phyloP scores from a whole-genome alignment of 2,797 vertebrate species.

The Peromyscus eremicus region DNA sequence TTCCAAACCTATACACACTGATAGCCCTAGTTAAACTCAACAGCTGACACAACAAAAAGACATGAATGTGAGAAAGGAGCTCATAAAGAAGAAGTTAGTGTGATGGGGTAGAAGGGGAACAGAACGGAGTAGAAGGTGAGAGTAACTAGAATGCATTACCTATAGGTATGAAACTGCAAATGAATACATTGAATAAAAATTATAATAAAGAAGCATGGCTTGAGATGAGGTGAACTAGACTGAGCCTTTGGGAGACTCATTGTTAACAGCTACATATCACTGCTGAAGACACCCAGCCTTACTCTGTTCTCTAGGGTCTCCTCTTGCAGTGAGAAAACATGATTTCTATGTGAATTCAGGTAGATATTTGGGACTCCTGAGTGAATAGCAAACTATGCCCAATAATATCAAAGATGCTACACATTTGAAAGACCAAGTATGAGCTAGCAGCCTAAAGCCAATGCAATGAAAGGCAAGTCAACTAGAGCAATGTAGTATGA shows the following conservation, averaged over 20 bases:
- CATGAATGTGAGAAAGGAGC: background rate
- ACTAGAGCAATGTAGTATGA: background rate
- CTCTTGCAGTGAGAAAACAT: background rate
- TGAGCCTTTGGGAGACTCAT: too few relatives aligned
- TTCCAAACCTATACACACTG: background rate
- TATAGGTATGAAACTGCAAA: background rate
- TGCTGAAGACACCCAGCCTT: background rate
- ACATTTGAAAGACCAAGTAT: background rate
- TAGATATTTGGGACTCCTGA: background rate
- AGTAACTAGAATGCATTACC: too few relatives aligned
- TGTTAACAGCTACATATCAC: background rate
- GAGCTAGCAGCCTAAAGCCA: background rate
- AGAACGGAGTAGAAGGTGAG: background rate
- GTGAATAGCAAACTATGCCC: background rate
- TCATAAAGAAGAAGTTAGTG: background rate
- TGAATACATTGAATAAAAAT: background rate
- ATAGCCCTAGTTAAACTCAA: background rate
- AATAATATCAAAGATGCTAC: background rate
- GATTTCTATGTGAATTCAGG: background rate
- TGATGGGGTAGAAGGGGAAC: background rate
- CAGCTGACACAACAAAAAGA: too few relatives aligned
- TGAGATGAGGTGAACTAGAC: background rate
- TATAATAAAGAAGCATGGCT: background rate
- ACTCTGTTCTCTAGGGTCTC: background rate
- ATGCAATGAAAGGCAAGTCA: background rate